Evolutionary conservation across 2,113 vertebrate species (phyloP).

Genomic region (Tricholaema leucomelas): DNA sequence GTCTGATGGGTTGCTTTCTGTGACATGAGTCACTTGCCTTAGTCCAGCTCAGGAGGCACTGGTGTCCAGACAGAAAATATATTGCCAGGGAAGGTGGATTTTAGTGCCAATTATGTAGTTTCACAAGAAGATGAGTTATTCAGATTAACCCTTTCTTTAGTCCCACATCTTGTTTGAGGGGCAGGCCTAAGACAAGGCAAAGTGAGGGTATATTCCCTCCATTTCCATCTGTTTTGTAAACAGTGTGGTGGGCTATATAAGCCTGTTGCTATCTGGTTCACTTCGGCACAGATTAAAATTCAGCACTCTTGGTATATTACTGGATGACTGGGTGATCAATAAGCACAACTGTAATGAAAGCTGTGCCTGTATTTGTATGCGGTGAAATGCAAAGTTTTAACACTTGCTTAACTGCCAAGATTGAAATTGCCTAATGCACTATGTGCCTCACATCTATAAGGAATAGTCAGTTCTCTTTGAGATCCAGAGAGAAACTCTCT

Average conservation of each 20-base stretch:
- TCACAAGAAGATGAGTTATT: background rate
- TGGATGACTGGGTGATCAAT: constrained; percentile 2
- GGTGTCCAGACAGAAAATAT: background rate
- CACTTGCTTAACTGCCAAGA: constrained; percentile 8
- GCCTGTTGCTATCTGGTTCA: constrained; percentile 22
- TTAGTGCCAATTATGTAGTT: background rate
- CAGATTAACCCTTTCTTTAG: background rate
- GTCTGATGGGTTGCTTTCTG: fast-evolving
- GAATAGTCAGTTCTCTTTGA: constrained; percentile 46
- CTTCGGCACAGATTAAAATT: background rate
- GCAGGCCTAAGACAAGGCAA: background rate
- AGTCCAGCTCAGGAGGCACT: background rate
- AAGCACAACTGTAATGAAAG: background rate
- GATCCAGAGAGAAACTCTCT: constrained; percentile 64
- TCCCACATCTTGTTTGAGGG: background rate
- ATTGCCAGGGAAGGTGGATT: background rate
- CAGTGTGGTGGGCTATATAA: background rate
- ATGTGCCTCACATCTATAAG: constrained; percentile 51
- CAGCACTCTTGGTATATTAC: background rate
- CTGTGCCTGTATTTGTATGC: background rate
- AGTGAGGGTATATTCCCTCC: background rate
- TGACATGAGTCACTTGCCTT: background rate
- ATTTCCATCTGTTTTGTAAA: constrained; percentile 35
- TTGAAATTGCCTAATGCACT: background rate
- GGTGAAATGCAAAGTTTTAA: constrained; percentile 47